These are phyloP conservation scores for Loris lydekkerianus DNA, from an alignment of 2,797 vertebrate species.

Conservation along the genomic window DNA sequence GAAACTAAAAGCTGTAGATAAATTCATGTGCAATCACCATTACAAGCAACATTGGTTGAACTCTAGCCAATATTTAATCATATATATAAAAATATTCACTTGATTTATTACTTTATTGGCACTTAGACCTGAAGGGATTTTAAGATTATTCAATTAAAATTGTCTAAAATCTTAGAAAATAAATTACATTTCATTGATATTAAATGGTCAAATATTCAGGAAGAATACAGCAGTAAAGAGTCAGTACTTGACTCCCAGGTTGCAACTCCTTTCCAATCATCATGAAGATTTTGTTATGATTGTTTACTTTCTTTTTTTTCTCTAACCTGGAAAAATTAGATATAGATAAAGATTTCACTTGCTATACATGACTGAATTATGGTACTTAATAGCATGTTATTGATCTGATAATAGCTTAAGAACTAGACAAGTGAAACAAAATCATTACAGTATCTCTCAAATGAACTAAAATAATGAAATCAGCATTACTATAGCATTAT, in stretches of 20 bases:
- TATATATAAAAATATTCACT: not conserved
- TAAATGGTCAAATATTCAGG: not conserved
- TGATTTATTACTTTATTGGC: not conserved
- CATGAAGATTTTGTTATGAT: not conserved
- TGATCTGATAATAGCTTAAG: not conserved
- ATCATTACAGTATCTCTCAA: not conserved
- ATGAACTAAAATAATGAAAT: not conserved
- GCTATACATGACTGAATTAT: not conserved
- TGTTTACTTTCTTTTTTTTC: not conserved
- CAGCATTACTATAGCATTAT: not conserved
- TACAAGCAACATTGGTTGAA: not conserved
- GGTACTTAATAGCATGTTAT: not conserved
- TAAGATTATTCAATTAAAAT: not conserved
- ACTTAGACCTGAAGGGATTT: not conserved
- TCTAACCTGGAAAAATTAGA: not conserved
- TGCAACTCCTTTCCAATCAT: not conserved
- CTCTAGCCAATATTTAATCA: not conserved
- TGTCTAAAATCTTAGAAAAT: not conserved
- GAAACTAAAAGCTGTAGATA: not conserved
- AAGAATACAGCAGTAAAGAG: not conserved
- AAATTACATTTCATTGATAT: not conserved
- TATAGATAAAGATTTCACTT: not conserved
- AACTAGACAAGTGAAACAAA: not conserved
- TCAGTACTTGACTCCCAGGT: not conserved
- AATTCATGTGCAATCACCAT: not conserved